Evolutionary conservation across 2,888 invertebrate genomes (phyloP).

Genomic region (Mactromeris polynyma): DNA sequence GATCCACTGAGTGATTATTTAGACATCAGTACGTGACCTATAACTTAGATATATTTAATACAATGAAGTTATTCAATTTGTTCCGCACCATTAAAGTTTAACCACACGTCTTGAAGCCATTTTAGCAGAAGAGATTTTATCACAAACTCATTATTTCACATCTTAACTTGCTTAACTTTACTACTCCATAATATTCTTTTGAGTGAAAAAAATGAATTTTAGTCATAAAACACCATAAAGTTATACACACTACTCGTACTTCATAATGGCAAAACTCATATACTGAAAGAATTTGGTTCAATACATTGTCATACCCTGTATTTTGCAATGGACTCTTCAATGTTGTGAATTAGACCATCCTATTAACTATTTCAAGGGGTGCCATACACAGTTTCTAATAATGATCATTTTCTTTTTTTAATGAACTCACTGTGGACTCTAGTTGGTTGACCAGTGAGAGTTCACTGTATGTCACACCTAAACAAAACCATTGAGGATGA

Average conservation of each 20-base stretch:
- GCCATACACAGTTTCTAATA: too few relatives aligned
- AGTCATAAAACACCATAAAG: neutral
- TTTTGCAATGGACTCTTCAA: too few relatives aligned
- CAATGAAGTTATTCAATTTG: neutral
- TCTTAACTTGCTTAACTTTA: neutral
- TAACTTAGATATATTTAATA: neutral
- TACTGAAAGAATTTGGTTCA: neutral
- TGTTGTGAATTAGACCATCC: too few relatives aligned
- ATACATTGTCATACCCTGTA: too few relatives aligned
- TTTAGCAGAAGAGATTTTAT: neutral
- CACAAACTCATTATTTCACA: slow-evolving; percentile 9
- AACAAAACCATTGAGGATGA: too few relatives aligned
- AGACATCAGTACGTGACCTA: neutral
- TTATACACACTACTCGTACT: too few relatives aligned
- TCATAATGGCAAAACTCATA: neutral
- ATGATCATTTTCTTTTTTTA: too few relatives aligned
- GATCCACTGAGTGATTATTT: neutral
- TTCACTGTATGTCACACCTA: too few relatives aligned
- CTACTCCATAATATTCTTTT: neutral
- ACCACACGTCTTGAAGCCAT: neutral
- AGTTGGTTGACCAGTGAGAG: too few relatives aligned
- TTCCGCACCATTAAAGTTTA: neutral
- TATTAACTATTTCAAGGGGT: too few relatives aligned
- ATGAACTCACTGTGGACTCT: too few relatives aligned
- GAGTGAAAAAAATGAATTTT: neutral